Evolutionary conservation across 2,888 invertebrate genomes (phyloP).

Genomic region (Pachydiplax longipennis): DNA sequence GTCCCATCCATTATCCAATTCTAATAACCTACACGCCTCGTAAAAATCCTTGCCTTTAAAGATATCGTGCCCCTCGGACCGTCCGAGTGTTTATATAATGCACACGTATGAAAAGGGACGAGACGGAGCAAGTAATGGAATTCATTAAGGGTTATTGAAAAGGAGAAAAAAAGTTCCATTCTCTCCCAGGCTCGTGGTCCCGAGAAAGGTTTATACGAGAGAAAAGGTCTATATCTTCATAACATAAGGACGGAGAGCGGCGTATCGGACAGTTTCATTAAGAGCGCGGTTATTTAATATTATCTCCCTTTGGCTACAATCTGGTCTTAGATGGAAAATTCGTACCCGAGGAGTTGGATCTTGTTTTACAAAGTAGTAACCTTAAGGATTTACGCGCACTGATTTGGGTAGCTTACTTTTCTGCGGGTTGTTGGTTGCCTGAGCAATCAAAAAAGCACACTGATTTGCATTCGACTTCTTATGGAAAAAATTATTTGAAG

Average conservation of each 20-base stretch:
- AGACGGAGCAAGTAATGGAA: neutral
- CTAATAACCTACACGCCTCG: neutral
- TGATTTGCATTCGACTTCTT: neutral
- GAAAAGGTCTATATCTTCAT: neutral
- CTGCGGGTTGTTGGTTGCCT: neutral
- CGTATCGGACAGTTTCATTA: conserved; percentile 20
- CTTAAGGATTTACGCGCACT: neutral
- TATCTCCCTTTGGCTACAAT: neutral
- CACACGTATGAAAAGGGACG: neutral
- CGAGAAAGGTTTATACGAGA: neutral
- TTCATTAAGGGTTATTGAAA: neutral
- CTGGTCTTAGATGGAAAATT: neutral
- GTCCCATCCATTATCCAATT: neutral
- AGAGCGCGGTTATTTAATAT: conserved; percentile 6
- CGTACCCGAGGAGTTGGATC: neutral
- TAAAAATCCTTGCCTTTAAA: neutral
- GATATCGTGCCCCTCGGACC: neutral
- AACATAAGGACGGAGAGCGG: neutral
- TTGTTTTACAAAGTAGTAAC: neutral
- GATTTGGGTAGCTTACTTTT: neutral
- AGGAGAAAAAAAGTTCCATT: neutral
- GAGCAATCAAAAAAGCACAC: neutral
- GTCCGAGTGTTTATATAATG: neutral
- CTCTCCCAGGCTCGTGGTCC: neutral
- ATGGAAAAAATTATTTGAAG: neutral